Base-by-base conservation (phyloP, 2,888 invertebrate species). In the Nowickia ferox region DNA sequence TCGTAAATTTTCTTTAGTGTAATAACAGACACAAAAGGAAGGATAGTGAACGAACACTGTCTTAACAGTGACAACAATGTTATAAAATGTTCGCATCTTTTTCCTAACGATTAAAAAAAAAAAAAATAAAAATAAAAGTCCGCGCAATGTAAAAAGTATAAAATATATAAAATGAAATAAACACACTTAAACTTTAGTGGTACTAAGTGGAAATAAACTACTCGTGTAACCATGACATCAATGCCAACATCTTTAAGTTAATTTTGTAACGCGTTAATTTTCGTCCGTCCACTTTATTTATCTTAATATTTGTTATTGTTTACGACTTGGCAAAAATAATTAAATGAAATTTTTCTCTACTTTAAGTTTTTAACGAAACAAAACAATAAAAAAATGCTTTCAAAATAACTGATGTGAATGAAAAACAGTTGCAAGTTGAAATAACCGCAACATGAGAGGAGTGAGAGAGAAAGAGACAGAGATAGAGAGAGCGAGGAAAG, bases 251-350 rank as follows among this genome's bases (percentile, higher is more conserved):
- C 59, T 61, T 59, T 75, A 51, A 81, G 81, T 81, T 61, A 75
- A 75, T 81, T 68, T 75, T 11, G 44, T n/a, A 68, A 75, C 59
- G 61, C 75, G 75, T 81, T 75, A 75, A 75, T 59, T 81, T 75
- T 38, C 53, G n/a, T 72, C 38, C 59, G 63, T 57, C 59, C 51
- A 9, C 30, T 9, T 68, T 10, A 30, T n/a, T 71, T 55, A 38
- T n/a, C 42, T 71, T n/a, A 30, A 11, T 65, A 53, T 72, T 66
- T 30, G 59, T 44, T 42, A 51, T 76, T 74, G 46, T 44, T 57
- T 44, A 68, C 59, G 61, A 81, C 38, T 51, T 61, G 61, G 51
- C 59, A 61, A 68, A 30, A 68, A 81, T 81, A 68, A 81, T 81
- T 61, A 61, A 74, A 75, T 59, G 74, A 3, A 44, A 1, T 81